Evolutionary conservation across 2,113 vertebrate species (phyloP).

Genomic region (Solenodon paradoxus): DNA sequence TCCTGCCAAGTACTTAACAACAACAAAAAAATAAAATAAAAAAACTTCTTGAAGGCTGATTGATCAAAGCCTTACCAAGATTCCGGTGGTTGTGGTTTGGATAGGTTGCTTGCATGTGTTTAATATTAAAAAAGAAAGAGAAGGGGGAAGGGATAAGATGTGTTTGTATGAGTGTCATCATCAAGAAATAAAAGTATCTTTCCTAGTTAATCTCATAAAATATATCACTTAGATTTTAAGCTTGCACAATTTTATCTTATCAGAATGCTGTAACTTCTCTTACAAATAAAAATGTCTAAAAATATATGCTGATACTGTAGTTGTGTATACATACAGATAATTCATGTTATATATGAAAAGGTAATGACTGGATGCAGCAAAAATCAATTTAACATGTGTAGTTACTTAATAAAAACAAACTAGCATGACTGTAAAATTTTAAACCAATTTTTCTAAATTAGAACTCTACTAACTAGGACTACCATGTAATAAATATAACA

Average conservation of each 20-base stretch:
- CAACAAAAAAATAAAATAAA: no score
- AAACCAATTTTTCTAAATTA: neutral
- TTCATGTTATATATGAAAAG: neutral
- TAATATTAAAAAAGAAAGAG: neutral
- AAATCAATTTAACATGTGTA: neutral
- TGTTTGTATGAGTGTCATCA: neutral
- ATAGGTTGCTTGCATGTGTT: neutral
- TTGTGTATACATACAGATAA: no score
- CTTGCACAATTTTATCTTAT: slow-evolving; percentile 6
- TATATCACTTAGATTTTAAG: neutral
- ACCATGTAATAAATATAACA: neutral
- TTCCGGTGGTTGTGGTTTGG: slow-evolving; percentile 18
- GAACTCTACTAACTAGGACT: neutral
- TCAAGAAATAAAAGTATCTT: neutral
- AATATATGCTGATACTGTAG: neutral
- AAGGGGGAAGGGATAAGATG: neutral
- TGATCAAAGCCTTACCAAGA: slow-evolving; percentile 26
- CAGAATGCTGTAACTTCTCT: neutral
- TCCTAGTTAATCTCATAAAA: neutral
- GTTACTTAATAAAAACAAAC: neutral
- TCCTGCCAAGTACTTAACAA: slow-evolving; percentile 11
- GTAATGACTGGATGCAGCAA: neutral
- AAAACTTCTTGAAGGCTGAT: slow-evolving; percentile 23
- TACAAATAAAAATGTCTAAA: neutral
- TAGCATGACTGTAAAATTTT: neutral